Base-by-base conservation (phyloP, 2,113 vertebrate species). In the Malurus cyaneus region DNA sequence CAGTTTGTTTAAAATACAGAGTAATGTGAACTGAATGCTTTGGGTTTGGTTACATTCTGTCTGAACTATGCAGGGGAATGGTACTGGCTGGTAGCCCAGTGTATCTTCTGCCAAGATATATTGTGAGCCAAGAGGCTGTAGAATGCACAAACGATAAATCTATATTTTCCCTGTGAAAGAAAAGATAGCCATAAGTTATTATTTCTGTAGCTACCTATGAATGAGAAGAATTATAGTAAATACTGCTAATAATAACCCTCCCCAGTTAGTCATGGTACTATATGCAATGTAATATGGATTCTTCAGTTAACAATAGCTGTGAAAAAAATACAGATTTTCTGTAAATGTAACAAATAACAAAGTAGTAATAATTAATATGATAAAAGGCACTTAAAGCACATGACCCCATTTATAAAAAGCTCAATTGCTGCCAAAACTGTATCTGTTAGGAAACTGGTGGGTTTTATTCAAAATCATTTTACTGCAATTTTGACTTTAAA, bases 21-120 rank as follows among this genome's bases (percentile, higher is more conserved):
- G 94, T 91, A 93, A 94, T 93, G 50, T 88, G 77, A 96, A 91
- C 80, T 83, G 85, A 81, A 77, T 97, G 89, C 88, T 93, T 65
- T 90, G 77, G 64, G 82, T 86, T 85, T 82, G 41, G 46, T 95
- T 86, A 21, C 49, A 39, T 96, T 93, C 79, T 81, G 74, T 92
- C 92, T 93, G 82, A 94, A 84, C 80, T 73, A 32, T 8, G 26
- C 56, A 94, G 25, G 85, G 62, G 72, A 92, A 94, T 84, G 62
- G 53, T 92, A 62, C 52, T 96, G 94, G 49, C 54, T 76, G 74
- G 39, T 94, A 88, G 92, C 81, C 88, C 64, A 56, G 61, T 87
- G 79, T 92, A 74, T 88, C 62, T 86, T 93, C 90, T 97, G 73
- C 85, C 67, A 91, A 67, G 42, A 36, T 78, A 69, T 80, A 79